Evolutionary conservation across 2,113 vertebrate genomes (phyloP), one percentile per base, ranked within the genome.

Genomic region (Nesospiza acunhae): DNA sequence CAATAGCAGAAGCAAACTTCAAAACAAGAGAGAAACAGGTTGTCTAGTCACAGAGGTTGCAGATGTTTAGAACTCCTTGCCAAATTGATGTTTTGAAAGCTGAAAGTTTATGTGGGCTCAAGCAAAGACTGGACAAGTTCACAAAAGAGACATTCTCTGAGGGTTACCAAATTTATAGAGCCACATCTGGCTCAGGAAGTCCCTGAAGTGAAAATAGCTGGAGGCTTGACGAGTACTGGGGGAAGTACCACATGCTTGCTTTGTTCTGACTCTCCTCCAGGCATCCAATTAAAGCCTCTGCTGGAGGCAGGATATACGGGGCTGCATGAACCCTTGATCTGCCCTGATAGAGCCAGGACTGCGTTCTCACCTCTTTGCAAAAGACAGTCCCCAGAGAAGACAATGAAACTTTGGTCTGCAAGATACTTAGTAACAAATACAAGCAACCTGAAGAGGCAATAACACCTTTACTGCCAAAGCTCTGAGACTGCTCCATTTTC

Each of bases 181-280:
- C 44, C 76, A 78, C 93, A 95, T 90, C 86, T 95, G 95, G 80
- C 86, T 81, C 73, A 87, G 80, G 69, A 95, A 92, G 69, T 37
- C 80, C 77, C 86, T 68, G 83, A 89, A 92, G 64, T 56, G 73
- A 87, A 95, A 96, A 94, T 39, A 89, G 83, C 76, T 84, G 56
- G 35, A 95, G 89, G 95, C 76, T 63, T 63, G 30, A 41, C 74
- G 47, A 74, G 30, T 44, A 86, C 1, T 74, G 72, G 52, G 82
- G 39, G 27, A 84, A 90, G 60, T 15, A 94, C 44, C 39, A 56
- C 58, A 64, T 37, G 60, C 64, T 81, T 59, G 27, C 86, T 68
- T 93, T 81, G 44, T 55, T 94, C 86, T 33, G 39, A 63, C 33
- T 84, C 83, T 77, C 74, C 76, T 70, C 88, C 14, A 52, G 22